Percentiles rank a stretch among this genome's conserved stretches.
These are phyloP conservation scores for Plutomurus gul DNA, from an alignment of 1,140 invertebrate species.

Conservation along the genomic window DNA sequence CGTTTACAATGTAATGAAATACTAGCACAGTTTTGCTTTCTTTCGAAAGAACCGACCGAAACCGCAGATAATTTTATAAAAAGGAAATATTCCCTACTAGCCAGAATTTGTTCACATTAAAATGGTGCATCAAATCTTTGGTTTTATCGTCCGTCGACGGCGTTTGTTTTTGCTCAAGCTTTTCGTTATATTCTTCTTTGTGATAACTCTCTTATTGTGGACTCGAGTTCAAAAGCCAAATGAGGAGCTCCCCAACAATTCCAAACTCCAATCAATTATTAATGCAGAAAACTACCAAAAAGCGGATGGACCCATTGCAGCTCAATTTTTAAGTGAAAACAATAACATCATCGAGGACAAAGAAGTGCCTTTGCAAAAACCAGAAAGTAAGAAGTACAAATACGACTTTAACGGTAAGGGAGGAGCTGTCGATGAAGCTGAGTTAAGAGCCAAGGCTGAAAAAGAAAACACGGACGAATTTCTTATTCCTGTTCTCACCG, in stretches of 20 bases:
- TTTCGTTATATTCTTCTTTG: slow-evolving; percentile 36
- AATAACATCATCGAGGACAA: background rate
- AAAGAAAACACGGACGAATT: slow-evolving; percentile 52
- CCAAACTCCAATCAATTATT: background rate
- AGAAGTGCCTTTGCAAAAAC: background rate
- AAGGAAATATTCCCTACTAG: too few species aligned
- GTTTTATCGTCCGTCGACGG: slow-evolving; percentile 25
- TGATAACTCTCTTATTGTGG: slow-evolving; percentile 43
- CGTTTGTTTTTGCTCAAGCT: slow-evolving; percentile 47
- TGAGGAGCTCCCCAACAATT: background rate
- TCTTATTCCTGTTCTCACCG: slow-evolving; percentile 43
- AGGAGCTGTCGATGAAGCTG: background rate
- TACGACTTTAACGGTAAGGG: background rate
- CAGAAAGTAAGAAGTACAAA: background rate
- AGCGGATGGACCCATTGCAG: slow-evolving; percentile 31
- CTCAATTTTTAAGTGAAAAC: background rate
- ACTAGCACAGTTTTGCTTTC: too few species aligned
- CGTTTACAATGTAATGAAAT: too few species aligned
- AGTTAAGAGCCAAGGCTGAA: background rate
- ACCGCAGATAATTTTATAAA: too few species aligned
- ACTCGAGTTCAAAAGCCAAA: slow-evolving; percentile 34
- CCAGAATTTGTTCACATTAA: too few species aligned
- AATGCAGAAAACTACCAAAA: slow-evolving; percentile 44
- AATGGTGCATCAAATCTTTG: slow-evolving; percentile 28
- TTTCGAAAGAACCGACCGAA: too few species aligned